Base-by-base conservation (phyloP, 1,140 invertebrate species). In the Ips nitidus region DNA sequence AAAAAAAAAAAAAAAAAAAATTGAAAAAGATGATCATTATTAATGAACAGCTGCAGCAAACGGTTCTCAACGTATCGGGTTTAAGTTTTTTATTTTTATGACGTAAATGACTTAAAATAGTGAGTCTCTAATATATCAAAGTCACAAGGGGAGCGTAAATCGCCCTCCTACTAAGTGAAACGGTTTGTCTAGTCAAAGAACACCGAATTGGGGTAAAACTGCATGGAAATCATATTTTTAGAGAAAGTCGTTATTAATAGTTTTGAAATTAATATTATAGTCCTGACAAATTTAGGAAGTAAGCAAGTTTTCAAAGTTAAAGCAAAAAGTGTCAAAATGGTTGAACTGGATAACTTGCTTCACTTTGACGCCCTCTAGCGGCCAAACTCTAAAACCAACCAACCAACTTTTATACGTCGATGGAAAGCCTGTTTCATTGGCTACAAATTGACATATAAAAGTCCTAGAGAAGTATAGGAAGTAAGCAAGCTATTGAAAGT, bases 1-100 rank as follows among this genome's bases (percentile, higher is more conserved):
- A 1, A 50, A 50, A 50, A 50, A 50, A 50, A 50, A 1, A 1
- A 22, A 52, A 69, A 50, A 67, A 55, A 63, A 71, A 73, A 65
- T 39, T 59, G 41, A 59, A 73, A 71, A 75, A 74, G 70, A 73
- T 47, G 37, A 55, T 69, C 69, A 75, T 72, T 66, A 74, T 41
- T 22, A 22, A 47, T 45, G 58, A 73, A 73, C 75, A 76, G 74
- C 75, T 76, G 75, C 68, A 43, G 36, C 56, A 73, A 71, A 71
- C 74, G 72, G 66, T 76, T 76, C 75, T 74, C 75, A 76, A 74
- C 68, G 71, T 76, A 76, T 76, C 75, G 75, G 71, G 72, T 76
- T 74, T 71, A 73, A 59, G 66, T 73, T 74, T 75, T 58, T 55
- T 61, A 45, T 66, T 56, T 53, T 74, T 76, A 72, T 71, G 64